These are phyloP conservation scores for Dicerorhinus sumatrensis DNA, from an alignment of 2,113 vertebrate species.

Conservation along the genomic window DNA sequence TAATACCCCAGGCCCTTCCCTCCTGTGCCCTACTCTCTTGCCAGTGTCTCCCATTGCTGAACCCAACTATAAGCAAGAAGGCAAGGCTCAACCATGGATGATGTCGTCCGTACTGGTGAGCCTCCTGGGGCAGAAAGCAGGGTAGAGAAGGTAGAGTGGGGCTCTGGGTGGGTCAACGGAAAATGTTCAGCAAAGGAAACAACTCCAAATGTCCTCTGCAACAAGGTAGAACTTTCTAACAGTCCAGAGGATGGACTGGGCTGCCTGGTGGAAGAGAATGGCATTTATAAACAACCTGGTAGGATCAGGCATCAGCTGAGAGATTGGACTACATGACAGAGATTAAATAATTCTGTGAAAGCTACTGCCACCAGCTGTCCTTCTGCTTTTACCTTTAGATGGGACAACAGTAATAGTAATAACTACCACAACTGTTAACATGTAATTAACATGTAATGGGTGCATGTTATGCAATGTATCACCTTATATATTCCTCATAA, in stretches of 20 bases:
- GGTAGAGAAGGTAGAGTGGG: background rate
- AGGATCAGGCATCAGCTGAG: background rate
- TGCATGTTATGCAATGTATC: rapidly evolving
- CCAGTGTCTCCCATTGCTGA: background rate
- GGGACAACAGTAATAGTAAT: background rate
- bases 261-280: background rate
- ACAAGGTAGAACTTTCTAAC: background rate
- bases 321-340: background rate
- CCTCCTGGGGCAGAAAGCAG: background rate
- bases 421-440: background rate
- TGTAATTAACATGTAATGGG: background rate
- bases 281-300: background rate
- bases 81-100: background rate
- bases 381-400: background rate
- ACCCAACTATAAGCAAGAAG: background rate
- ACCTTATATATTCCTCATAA: background rate
- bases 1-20: background rate
- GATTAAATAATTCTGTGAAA: background rate
- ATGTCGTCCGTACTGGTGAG: background rate
- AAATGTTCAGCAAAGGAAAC: background rate
- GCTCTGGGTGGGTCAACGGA: background rate
- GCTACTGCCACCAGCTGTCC: background rate
- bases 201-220: background rate
- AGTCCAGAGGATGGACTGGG: background rate
- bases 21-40: background rate